Base-by-base conservation (phyloP, 2,113 vertebrate species). In the Genyomyrus donnyi region DNA sequence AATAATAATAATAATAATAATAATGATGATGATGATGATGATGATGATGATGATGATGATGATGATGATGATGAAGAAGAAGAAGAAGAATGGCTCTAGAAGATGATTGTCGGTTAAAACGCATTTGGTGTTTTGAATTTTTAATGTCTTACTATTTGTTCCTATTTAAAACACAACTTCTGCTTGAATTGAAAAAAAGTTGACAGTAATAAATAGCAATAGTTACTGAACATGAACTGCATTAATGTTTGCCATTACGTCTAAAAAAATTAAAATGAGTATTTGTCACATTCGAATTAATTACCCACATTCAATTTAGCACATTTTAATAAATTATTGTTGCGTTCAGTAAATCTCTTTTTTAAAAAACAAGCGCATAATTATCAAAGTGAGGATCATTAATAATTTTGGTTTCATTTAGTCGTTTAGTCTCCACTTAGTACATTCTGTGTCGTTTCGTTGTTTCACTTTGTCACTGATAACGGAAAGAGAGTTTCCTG, bases 251-350 rank as follows among this genome's bases (percentile, higher is more conserved):
- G 91, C 87, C 90, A 91, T 91, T 88, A 89, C 77, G 88, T 89
- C 91, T 70, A 87, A 90, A 88, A 88, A 89, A 90, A 88, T 70
- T 90, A 90, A 90, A 90, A 91, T 48, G 89, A 90, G 88, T 58
- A 89, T 93, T 93, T 91, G 88, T 92, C 90, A 91, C 45, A 87
- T 92, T 91, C 85, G 90, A 91, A 90, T 90, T 35, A 91, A 91
- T 70, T 89, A 62, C 89, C 86, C 83, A 49, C 56, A 91, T 53
- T 66, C 88, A 83, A 48, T 91, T 91, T 89, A 90, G 91, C 89
- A 90, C 80, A 92, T 92, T 91, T 92, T 91, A 90, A 92, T 90
- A 91, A 89, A 89, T 92, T 90, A 91, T 58, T 91, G 91, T 89
- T 85, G 91, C 46, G 66, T 89, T 90, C 87, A 90, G 89, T 91